Evolutionary conservation across 1,140 invertebrate genomes (phyloP), one percentile per base, ranked within the genome.

Genomic region (Popillia japonica): DNA sequence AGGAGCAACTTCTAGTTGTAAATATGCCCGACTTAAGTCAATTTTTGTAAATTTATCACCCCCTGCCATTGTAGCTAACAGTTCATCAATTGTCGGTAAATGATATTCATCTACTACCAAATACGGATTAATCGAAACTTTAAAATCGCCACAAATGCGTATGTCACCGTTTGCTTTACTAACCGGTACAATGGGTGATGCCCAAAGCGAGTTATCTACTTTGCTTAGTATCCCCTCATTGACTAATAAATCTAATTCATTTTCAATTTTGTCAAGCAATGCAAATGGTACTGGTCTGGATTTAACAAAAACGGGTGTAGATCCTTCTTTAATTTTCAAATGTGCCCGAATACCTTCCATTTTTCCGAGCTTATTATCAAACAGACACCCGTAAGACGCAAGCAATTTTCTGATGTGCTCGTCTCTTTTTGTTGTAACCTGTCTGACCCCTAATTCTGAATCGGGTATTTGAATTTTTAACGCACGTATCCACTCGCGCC

Each of bases 81-180:
- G 41, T 23, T 74, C 76, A n/a, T 79, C 64, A 75, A 74, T 75
- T 14, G 76, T 79, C 1, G 79, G 79, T 61, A 79, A 55, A 6
- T 42, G 76, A 75, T 79, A 48, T 64, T 79, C 68, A 48, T 81
- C 79, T 3, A 80, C 34, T 61, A 44, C n/a, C 8, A 79, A 23
- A 40, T 77, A 14, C 6, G 74, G 23, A 22, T 77, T 79, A n/a
- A 79, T 9, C 8, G 64, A 20, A n/a, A 59, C 27, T 74, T 79
- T 80, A 68, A 78, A 81, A 72, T 81, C 81, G 3, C 79, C 79
- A 74, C 81, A 81, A 34, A 81, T 75, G 6, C 79, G 22, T 41
- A 81, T 77, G 14, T 44, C 48, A 4, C 76, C 78, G 72, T 79
- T 75, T 23, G 48, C 34, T 75, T 81, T 81, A 6, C 77, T 10